Base-by-base conservation (phyloP, 2,797 vertebrate species). In the Esox masquinongy region DNA sequence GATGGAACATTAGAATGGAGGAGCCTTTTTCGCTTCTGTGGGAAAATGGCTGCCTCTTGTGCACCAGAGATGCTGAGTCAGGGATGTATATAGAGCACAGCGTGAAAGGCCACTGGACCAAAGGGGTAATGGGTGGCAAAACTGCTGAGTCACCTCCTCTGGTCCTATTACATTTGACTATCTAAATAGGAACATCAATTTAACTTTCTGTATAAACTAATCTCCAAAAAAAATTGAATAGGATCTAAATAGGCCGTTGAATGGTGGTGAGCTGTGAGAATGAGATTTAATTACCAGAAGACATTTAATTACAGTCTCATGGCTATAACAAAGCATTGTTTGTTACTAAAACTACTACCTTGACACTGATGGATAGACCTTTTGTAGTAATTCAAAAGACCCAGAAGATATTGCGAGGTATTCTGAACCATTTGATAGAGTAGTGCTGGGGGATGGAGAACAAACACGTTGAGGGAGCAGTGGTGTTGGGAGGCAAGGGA, bases 1-100 rank as follows among this genome's bases (percentile, higher is more conserved):
- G 26, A 72, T 75, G 64, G 76, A 71, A 83, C 80, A 75, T 74
- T 56, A 34, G 31, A 9, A 26, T 49, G 74, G 56, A 74, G 68
- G 63, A 74, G 67, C 71, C 66, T 85, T 26, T 24, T 66, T 72
- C 82, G 78, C 50, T 73, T 80, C 82, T 80, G 74, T 83, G 82
- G 81, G 86, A 91, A 93, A 93, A 94, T 92, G 92, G 88, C 89
- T 66, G 87, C 90, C 82, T 84, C 80, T 85, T 83, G 85, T 80
- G 81, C 70, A 74, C 76, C 74, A 85, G 84, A 89, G 78, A 75
- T 69, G 85, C 90, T 86, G 89, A 91, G 74, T 89, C 84, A 88
- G 87, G 81, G 76, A 79, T 90, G 90, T 85, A 7, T 50, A 77
- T 81, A 77, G 9, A 59, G 68, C 79, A 84, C 82, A 82, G 77